phyloP scores from a whole-genome alignment of 2,113 vertebrate species.

The Barnardius zonarius region DNA sequence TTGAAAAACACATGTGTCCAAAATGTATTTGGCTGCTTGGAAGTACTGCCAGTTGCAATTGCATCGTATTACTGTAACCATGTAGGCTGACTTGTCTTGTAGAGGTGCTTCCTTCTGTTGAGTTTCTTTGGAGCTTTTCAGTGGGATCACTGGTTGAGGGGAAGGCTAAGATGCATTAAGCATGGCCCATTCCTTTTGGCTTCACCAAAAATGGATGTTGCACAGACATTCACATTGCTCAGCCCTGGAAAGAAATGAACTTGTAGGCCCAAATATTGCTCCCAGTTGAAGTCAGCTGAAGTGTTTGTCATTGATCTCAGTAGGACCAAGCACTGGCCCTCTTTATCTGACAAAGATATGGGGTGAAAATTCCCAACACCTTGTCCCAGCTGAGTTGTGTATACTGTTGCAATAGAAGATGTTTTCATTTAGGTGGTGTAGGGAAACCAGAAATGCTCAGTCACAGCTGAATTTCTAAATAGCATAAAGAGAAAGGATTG shows the following conservation, averaged over 20 bases:
- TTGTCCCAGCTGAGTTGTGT: neutral
- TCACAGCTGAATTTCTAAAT: neutral
- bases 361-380: neutral
- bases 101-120: neutral
- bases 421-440: neutral
- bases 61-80: neutral
- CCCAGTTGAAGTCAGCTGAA: neutral
- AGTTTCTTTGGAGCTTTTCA: neutral
- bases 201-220: neutral
- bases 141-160: fast-evolving
- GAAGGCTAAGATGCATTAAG: neutral
- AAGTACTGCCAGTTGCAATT: neutral
- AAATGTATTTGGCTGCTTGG: neutral
- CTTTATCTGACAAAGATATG: neutral
- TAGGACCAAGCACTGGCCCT: neutral
- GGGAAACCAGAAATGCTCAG: neutral
- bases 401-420: neutral
- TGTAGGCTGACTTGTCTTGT: neutral
- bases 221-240: neutral
- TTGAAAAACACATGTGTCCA: neutral
- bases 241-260: neutral
- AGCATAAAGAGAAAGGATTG: neutral
- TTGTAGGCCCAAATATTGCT: neutral
- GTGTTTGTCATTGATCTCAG: neutral
- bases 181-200: neutral